These are phyloP conservation scores for Drosophila suboccidentalis DNA, from an alignment of 2,888 invertebrate species.

Conservation along the genomic window DNA sequence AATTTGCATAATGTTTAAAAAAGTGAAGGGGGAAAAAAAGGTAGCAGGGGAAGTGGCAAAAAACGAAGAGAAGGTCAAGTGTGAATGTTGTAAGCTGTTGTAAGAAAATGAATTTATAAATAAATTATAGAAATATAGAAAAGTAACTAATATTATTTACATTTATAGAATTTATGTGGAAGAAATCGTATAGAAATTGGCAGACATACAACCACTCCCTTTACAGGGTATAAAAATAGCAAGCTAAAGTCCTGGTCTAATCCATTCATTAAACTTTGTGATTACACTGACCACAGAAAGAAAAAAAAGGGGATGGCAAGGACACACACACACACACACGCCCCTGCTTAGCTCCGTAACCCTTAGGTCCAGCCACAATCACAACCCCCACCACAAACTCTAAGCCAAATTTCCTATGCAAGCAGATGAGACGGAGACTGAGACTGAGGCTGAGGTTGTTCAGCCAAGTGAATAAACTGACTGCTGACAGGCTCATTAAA, in stretches of 20 bases:
- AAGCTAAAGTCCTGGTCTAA: constrained; percentile 42
- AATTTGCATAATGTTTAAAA: constrained; percentile 67
- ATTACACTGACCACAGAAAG: constrained; percentile 73
- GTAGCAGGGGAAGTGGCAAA: not conserved
- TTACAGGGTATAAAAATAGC: constrained; percentile 3
- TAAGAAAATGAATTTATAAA: not conserved
- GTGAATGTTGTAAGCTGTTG: constrained; percentile 1
- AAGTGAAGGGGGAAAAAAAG: not conserved
- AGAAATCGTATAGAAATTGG: not conserved
- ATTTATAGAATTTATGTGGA: not conserved
- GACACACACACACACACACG: constrained; percentile 35
- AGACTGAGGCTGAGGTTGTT: constrained; percentile 28
- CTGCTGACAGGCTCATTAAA: constrained; percentile 81
- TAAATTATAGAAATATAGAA: not conserved
- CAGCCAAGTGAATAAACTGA: constrained; percentile 60
- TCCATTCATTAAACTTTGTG: constrained; percentile 81
- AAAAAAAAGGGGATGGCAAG: constrained; percentile 19
- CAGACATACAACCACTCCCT: constrained; percentile 1
- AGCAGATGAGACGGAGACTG: constrained; percentile 11
- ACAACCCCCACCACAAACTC: not conserved
- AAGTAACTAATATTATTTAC: not conserved
- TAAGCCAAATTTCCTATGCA: constrained; percentile 13
- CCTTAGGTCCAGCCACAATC: constrained; percentile 6
- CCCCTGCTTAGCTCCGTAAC: constrained; percentile 17
- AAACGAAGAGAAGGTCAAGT: constrained; percentile 8